Conservation (phyloP, 37 sponge, comb jelly and placozoan species). For the Haliclona indistincta region DNA sequence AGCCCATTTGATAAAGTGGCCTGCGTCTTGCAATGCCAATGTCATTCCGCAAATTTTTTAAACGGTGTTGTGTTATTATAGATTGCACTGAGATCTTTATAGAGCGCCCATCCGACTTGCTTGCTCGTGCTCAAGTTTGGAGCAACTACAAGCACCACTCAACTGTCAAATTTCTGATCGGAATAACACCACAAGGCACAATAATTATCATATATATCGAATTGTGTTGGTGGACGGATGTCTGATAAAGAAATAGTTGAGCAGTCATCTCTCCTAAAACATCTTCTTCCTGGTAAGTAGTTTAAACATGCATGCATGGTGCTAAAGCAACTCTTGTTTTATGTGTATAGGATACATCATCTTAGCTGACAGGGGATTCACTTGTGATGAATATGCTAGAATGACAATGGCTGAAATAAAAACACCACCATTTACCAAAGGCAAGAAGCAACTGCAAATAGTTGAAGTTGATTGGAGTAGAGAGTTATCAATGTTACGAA, state of each 20-base stretch:
- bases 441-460: slow-evolving; percentile 32
- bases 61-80: slow-evolving; percentile 19
- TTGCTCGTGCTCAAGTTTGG: too few relatives aligned
- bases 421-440: slow-evolving; percentile 33
- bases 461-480: slow-evolving; percentile 23
- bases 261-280: slow-evolving; percentile 18
- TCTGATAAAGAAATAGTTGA: slow-evolving; percentile 21
- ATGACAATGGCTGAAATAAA: slow-evolving; percentile 36
- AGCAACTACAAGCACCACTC: slow-evolving; percentile 29
- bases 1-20: slow-evolving; percentile 2
- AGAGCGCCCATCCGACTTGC: too few relatives aligned
- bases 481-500: slow-evolving; percentile 29
- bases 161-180: slow-evolving; percentile 23
- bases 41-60: slow-evolving; percentile 9
- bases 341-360: slow-evolving; percentile 28
- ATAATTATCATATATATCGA: slow-evolving; percentile 24
- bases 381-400: slow-evolving; percentile 21
- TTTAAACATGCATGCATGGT: background rate
- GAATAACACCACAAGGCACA: slow-evolving; percentile 28
- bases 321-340: background rate
- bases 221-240: slow-evolving; percentile 18
- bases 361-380: slow-evolving; percentile 64
- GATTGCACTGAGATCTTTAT: slow-evolving; percentile 7
- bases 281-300: slow-evolving; percentile 31
- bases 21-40: background rate